These are phyloP conservation scores for Cephus sareptanus DNA, from an alignment of 2,888 invertebrate species.

Conservation along the genomic window DNA sequence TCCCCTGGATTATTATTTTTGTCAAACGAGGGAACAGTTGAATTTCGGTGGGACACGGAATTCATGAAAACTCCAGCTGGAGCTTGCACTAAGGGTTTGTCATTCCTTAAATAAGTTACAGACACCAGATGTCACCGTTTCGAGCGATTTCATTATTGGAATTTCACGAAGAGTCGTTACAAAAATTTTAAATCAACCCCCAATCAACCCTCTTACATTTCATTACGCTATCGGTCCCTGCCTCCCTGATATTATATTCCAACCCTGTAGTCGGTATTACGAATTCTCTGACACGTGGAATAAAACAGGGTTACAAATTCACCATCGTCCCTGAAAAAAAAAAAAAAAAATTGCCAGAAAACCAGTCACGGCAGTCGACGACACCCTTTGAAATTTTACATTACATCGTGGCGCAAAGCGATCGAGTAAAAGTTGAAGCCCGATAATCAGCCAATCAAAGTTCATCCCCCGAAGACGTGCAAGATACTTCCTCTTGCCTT, in stretches of 20 bases:
- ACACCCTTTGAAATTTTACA: background rate
- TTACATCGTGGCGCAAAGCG: background rate
- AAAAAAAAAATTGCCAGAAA: too few relatives aligned
- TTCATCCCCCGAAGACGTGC: background rate
- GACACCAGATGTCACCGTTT: background rate
- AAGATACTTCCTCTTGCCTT: background rate
- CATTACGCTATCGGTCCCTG: background rate
- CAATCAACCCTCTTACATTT: background rate
- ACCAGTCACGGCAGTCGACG: too few relatives aligned
- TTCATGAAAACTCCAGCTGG: background rate
- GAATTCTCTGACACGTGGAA: background rate
- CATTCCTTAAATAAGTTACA: background rate
- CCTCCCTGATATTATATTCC: background rate
- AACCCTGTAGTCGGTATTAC: background rate
- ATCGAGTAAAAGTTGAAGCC: background rate
- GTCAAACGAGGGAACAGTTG: background rate
- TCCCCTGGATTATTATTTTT: background rate
- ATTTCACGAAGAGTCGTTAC: background rate
- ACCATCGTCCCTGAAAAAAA: too few relatives aligned
- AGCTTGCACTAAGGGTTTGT: background rate
- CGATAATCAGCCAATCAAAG: background rate
- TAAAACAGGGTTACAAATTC: too few relatives aligned
- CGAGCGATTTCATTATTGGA: background rate
- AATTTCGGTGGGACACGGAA: background rate
- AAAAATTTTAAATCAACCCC: background rate